A percentile compares a stretch with the other conserved stretches of the same genome.
phyloP scores from a whole-genome alignment of 2,888 invertebrate species.

The Cosmopolites sordidus region DNA sequence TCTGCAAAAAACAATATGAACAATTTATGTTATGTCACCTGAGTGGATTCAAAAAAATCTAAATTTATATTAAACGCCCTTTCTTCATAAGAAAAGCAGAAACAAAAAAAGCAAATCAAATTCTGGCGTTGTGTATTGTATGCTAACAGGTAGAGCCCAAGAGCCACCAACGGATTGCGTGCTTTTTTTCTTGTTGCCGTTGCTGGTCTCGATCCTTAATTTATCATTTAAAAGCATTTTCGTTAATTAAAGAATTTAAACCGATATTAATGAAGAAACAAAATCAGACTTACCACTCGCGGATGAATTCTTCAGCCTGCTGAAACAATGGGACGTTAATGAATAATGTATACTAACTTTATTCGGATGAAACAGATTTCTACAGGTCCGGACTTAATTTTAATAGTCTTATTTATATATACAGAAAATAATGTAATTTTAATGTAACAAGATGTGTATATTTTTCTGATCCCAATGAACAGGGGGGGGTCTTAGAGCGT shows the following conservation, averaged over 20 bases:
- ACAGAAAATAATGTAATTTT: too few relatives aligned
- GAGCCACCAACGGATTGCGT: neutral
- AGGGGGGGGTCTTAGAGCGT: too few relatives aligned
- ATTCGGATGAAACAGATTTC: conserved; percentile 21
- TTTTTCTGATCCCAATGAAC: too few relatives aligned
- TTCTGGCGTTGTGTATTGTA: neutral
- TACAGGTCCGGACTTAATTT: neutral
- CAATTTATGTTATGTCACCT: neutral
- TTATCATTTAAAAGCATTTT: conserved; percentile 4
- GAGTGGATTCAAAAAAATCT: neutral
- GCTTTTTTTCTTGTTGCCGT: neutral
- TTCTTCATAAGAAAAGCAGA: neutral
- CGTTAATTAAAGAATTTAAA: conserved; percentile 13
- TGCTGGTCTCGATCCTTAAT: neutral
- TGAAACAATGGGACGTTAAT: conserved; percentile 31
- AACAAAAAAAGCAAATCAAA: neutral
- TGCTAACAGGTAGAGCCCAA: neutral
- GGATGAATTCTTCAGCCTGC: conserved; percentile 38
- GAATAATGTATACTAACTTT: conserved; percentile 17
- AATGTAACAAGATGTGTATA: too few relatives aligned
- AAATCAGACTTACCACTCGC: conserved; percentile 38
- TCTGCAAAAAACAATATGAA: conserved; percentile 20
- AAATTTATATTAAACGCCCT: neutral
- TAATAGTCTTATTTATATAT: too few relatives aligned
- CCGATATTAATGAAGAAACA: conserved; percentile 21